These are phyloP conservation scores for Oscheius myriophilus DNA, from an alignment of 2,888 invertebrate genomes.

Conservation along the genomic window DNA sequence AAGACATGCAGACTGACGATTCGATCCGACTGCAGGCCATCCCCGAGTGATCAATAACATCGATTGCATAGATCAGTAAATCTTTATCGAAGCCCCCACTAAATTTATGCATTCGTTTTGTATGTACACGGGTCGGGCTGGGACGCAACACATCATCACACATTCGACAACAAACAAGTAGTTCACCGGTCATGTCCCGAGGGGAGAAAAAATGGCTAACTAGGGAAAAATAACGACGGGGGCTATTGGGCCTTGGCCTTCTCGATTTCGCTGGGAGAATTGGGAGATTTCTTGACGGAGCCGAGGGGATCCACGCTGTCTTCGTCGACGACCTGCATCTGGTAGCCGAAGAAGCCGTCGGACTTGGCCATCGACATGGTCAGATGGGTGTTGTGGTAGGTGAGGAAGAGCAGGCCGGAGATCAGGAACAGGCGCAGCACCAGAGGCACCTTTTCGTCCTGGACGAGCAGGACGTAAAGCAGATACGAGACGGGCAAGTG, in stretches of 20 bases:
- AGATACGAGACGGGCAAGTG: constrained; percentile 55
- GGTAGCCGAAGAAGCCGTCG: constrained; percentile 58
- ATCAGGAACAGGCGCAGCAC: constrained; percentile 45
- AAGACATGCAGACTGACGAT: constrained; percentile 17
- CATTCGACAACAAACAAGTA: background rate
- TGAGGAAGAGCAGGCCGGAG: constrained; percentile 52
- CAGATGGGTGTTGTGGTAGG: constrained; percentile 59
- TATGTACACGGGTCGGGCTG: constrained; percentile 3
- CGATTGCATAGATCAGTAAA: too few relatives aligned
- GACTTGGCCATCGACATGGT: constrained; percentile 53
- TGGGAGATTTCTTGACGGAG: constrained; percentile 42
- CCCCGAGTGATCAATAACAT: constrained; percentile 1
- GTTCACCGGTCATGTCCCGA: constrained; percentile 8
- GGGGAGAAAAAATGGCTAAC: too few relatives aligned
- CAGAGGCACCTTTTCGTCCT: constrained; percentile 51
- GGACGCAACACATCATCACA: background rate
- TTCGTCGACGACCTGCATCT: constrained; percentile 52
- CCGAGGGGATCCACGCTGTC: constrained; percentile 58
- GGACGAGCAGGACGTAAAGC: constrained; percentile 44
- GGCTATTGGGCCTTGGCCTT: constrained; percentile 18
- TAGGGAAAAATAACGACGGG: background rate
- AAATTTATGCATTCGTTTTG: background rate
- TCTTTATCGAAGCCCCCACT: background rate
- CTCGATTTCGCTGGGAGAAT: background rate
- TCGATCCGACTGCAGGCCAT: constrained; percentile 18